Conservation (phyloP, 1,140 invertebrate species). For the Drosophila ercepeae region DNA sequence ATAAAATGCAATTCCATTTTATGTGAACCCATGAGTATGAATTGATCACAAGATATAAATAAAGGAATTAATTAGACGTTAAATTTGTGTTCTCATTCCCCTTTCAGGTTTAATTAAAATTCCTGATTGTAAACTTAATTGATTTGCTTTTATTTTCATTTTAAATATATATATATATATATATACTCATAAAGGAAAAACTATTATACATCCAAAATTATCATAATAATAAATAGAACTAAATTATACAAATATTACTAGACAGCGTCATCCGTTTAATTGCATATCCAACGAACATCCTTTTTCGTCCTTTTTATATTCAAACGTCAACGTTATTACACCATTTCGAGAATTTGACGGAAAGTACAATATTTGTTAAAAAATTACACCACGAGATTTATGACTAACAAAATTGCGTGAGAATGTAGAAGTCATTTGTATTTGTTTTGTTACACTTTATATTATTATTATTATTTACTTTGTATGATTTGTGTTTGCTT, state of each 20-base stretch:
- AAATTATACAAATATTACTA: slow-evolving; percentile 82
- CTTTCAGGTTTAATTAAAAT: neutral
- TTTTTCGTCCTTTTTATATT: slow-evolving; percentile 2
- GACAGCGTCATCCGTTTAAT: slow-evolving; percentile 62
- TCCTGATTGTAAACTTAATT: slow-evolving; percentile 82
- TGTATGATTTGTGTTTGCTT: slow-evolving; percentile 55
- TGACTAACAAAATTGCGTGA: slow-evolving; percentile 79
- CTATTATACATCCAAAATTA: slow-evolving; percentile 81
- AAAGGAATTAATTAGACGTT: slow-evolving; percentile 73
- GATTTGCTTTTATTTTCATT: slow-evolving; percentile 76
- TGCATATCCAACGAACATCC: slow-evolving; percentile 47
- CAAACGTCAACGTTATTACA: slow-evolving; percentile 27
- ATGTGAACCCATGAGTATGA: slow-evolving; percentile 66
- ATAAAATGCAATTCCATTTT: slow-evolving; percentile 74
- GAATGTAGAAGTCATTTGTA: slow-evolving; percentile 75
- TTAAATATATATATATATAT: slow-evolving; percentile 57
- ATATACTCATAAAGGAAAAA: slow-evolving; percentile 73
- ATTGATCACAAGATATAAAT: slow-evolving; percentile 75
- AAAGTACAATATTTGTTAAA: slow-evolving; percentile 58
- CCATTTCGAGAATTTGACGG: slow-evolving; percentile 45
- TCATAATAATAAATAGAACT: slow-evolving; percentile 81
- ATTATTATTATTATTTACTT: slow-evolving; percentile 49
- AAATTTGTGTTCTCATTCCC: slow-evolving; percentile 1
- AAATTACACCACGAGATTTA: slow-evolving; percentile 75
- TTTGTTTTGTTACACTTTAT: slow-evolving; percentile 52